Evolutionary conservation across 2,797 vertebrate genomes (phyloP).

Genomic region (Tenualosa thibaudeaui): DNA sequence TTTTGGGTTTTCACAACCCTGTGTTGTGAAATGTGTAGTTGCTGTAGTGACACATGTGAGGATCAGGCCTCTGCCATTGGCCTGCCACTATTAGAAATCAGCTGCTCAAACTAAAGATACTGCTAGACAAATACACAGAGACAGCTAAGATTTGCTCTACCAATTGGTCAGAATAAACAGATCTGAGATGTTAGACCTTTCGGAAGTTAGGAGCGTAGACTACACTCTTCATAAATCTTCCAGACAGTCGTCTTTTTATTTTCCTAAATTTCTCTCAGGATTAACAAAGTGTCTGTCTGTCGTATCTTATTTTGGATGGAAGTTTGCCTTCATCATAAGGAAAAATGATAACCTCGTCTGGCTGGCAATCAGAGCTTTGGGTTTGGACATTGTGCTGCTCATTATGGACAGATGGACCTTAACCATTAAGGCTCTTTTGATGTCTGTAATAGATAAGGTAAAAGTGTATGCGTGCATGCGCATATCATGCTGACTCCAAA

Average conservation of each 20-base stretch:
- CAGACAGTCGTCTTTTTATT: not conserved
- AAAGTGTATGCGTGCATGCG: not conserved
- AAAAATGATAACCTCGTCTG: not conserved
- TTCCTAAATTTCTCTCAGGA: too few relatives aligned
- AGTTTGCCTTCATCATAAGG: not conserved
- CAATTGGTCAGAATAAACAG: not conserved
- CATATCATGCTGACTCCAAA: not conserved
- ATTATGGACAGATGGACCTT: not conserved
- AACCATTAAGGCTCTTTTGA: not conserved
- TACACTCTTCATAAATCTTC: not conserved
- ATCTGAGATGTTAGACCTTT: not conserved
- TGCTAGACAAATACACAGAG: not conserved
- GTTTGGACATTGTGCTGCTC: not conserved
- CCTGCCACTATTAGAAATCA: not conserved
- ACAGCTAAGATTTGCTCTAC: not conserved
- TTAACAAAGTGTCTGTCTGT: not conserved
- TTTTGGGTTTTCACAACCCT: not conserved
- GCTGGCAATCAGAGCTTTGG: not conserved
- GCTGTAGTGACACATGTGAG: not conserved
- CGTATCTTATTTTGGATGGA: not conserved
- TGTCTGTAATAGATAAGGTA: not conserved
- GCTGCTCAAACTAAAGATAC: not conserved
- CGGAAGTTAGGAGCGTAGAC: not conserved
- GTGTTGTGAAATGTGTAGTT: not conserved
- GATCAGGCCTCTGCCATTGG: not conserved